A percentile compares a stretch with the other conserved stretches of the same genome.
Evolutionary conservation across 2,888 invertebrate genomes (phyloP).

Genomic region (Neria commutata): DNA sequence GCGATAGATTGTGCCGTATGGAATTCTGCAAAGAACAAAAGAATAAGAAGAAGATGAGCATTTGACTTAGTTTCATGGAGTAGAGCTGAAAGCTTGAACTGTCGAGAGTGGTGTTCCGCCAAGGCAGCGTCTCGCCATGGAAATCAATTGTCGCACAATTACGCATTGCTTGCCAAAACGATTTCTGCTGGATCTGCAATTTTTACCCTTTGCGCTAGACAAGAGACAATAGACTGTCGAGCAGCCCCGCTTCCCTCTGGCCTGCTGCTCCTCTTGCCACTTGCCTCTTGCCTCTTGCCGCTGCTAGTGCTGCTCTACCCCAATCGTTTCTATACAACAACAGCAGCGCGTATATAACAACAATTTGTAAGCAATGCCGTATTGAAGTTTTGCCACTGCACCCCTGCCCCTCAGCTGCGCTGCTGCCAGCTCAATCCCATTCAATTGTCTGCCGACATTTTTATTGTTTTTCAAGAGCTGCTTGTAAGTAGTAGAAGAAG

Average conservation of each 20-base stretch:
- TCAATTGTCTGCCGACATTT: constrained; percentile 57
- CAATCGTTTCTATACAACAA: too few species aligned
- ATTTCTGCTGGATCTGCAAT: constrained; percentile 42
- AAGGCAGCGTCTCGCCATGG: constrained; percentile 1
- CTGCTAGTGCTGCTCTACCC: too few species aligned
- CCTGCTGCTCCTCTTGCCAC: background rate
- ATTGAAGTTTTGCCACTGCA: background rate
- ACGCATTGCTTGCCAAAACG: constrained; percentile 14
- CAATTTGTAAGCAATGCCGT: constrained; percentile 48
- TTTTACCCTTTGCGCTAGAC: constrained; percentile 15
- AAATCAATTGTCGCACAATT: constrained; percentile 35
- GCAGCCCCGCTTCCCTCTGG: background rate
- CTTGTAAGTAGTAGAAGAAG: constrained; percentile 20
- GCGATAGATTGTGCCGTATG: constrained; percentile 96
- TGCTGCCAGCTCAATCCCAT: constrained; percentile 35
- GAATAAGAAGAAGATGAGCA: constrained; percentile 14
- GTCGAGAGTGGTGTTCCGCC: background rate
- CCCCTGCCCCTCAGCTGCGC: background rate
- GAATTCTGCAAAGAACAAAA: constrained; percentile 78
- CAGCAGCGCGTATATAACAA: too few species aligned
- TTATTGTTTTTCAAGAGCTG: constrained; percentile 45
- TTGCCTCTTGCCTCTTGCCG: background rate
- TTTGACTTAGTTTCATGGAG: constrained; percentile 8
- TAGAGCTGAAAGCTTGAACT: background rate
- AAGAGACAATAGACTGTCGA: too few species aligned